Base-by-base conservation (phyloP, 2,797 vertebrate species). In the Hemibagrus guttatus region DNA sequence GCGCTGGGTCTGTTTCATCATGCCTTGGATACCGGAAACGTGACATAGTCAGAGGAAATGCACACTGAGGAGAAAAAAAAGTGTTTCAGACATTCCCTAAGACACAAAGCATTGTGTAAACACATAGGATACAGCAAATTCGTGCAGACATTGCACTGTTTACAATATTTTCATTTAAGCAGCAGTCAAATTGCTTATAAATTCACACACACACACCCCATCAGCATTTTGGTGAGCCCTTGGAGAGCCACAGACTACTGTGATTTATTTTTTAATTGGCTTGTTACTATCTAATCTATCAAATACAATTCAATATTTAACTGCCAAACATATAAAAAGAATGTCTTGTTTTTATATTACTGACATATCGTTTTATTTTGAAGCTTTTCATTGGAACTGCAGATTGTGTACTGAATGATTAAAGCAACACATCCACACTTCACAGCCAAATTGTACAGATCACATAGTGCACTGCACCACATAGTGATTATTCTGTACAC, bases 21-120 rank as follows among this genome's bases (percentile, higher is more conserved):
- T n/a, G n/a, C n/a, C n/a, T n/a, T n/a, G n/a, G n/a, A n/a, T n/a
- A n/a, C n/a, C n/a, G n/a, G n/a, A n/a, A n/a, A n/a, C n/a, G n/a
- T n/a, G n/a, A n/a, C n/a, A 71, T 56, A n/a, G 46, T 23, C 35
- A 42, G 66, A 69, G 64, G 31, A 52, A 84, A 76, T 86, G 69
- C 39, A 81, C 58, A 72, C 49, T 35, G 13, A 42, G 12, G 16
- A 56, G 23, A 42, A 72, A 49, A 49, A 66, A 66, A 28, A 28
- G 3, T 5, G 9, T 64, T 11, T 64, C 26, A 26, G 26, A 64
- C 61, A n/a, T 64, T n/a, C 26, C 26, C 26, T n/a, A 23, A n/a
- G 61, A 64, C 61, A 64, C 61, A 64, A 58, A 16, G 14, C n/a
- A 66, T 66, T 66, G 28, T 66, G n/a, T 66, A 66, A 66, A 66